Evolutionary conservation across 2,113 vertebrate species (phyloP), one percentile per base, ranked within the genome.

Genomic region (Oceanites oceanicus): DNA sequence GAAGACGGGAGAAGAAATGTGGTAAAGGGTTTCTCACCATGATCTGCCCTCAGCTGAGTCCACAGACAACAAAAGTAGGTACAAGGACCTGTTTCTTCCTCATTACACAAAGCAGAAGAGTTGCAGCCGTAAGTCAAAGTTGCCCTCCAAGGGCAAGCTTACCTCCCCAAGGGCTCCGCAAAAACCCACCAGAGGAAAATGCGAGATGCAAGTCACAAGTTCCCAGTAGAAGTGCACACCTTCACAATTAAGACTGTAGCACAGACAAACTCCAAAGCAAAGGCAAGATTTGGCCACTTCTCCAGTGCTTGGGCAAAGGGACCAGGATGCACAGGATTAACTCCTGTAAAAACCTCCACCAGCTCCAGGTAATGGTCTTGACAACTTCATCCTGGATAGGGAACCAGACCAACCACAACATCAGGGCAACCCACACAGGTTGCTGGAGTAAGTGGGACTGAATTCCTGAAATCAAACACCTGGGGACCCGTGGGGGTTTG

Each of bases 401-500:
- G 17, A 59, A 45, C 7, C 23, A 63, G 49, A 47, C 21, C 27
- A 86, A 36, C 34, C 6, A 7, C 44, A 71, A 7, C 32, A 29
- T 32, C 45, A 67, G 42, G 77, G 36, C 32, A 27, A 17, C 16
- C 36, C 17, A 34, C 49, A 40, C 40, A 44, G 53, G 38, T 9
- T 29, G 6, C 32, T 56, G 23, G 17, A 11, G 0, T 34, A 61
- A 45, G 8, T 16, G 20, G 27, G 27, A 21, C 5, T 15, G 47
- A 78, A n/a, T 50, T 44, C 23, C 72, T 62, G 55, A 62, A 83
- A 67, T 44, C 27, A 83, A 73, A 32, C n/a, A 76, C 23, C 13
- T 1, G 0, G 34, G 27, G 22, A 71, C 26, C 2, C 1, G 1
- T 10, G 3, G 26, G 14, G 11, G 13, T 50, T 44, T 63, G 15